These are phyloP conservation scores for Phthorimaea operculella DNA, from an alignment of 1,140 invertebrate genomes.

Conservation along the genomic window DNA sequence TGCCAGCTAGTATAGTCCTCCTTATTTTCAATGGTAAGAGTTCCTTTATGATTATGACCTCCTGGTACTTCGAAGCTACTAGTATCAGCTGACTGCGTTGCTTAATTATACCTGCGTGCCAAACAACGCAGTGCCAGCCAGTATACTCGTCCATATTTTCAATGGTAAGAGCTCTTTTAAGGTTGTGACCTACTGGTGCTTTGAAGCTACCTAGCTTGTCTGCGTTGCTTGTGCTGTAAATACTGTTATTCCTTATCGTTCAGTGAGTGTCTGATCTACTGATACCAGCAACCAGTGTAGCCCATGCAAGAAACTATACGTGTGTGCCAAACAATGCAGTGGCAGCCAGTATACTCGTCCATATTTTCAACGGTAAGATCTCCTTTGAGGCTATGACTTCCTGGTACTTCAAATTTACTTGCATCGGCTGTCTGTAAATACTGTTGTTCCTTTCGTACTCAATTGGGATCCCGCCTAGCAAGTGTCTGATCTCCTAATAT, in stretches of 20 bases:
- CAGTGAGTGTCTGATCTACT: too few species aligned
- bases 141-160: neutral
- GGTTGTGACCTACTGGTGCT: slow-evolving; percentile 31
- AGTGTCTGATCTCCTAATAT: too few species aligned
- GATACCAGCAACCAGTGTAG: slow-evolving; percentile 46
- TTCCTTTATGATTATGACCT: too few species aligned
- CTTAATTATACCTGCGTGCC: slow-evolving; percentile 62
- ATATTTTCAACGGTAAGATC: too few species aligned
- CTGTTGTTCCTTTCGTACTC: too few species aligned
- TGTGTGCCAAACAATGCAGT: slow-evolving; percentile 88
- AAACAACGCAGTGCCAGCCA: neutral
- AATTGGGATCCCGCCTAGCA: slow-evolving; percentile 62
- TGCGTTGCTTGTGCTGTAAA: slow-evolving; percentile 89
- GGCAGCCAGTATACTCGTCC: slow-evolving; percentile 68
- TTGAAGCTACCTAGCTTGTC: slow-evolving; percentile 40
- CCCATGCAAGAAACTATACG: slow-evolving; percentile 88
- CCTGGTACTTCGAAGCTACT: too few species aligned
- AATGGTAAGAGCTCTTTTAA: neutral
- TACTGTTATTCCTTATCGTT: too few species aligned
- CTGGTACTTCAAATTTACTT: too few species aligned
- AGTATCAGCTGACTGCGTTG: too few species aligned
- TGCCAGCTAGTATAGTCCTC: slow-evolving; percentile 70
- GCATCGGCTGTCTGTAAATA: too few species aligned
- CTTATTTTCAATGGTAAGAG: too few species aligned
- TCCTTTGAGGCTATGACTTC: too few species aligned